Base-by-base conservation (phyloP, 2,797 vertebrate species). In the Nyctalus aviator region DNA sequence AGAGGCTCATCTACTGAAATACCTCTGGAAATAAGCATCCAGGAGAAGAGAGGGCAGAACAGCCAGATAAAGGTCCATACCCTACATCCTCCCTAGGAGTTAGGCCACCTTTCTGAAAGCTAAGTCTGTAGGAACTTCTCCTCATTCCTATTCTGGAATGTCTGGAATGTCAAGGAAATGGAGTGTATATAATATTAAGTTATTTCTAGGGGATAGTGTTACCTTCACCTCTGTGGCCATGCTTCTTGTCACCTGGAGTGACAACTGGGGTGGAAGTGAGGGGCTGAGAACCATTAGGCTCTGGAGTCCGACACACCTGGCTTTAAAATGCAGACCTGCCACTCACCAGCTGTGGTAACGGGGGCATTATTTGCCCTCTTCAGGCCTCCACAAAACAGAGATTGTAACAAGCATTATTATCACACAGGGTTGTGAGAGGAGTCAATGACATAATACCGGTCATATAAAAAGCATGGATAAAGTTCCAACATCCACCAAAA, bases 1-100 rank as follows among this genome's bases (percentile, higher is more conserved):
- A 90, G 44, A 87, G 23, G 50, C 62, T 88, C 53, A 82, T 30
- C 76, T 75, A 69, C 44, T 84, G 55, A 82, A 92, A 72, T 66
- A 37, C 13, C 66, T 87, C 88, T 83, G 59, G 30, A 94, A 92
- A 82, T 55, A 53, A 72, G 81, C 48, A 90, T 4, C 12, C 27
- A 55, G 44, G 32, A 69, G 15, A 69, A 73, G 20, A 75, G 27
- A 82, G 27, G 78, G 46, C 37, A 76, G 71, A 69, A 84, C 44
- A 88, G 48, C 7, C 66, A 85, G 21, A 32, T 23, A 27, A 64
- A 75, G 13, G 35, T 18, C 73, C 20, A 81, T 3, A 78, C 8
- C 66, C 37, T 77, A 18, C 18, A 41, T 41, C n/a, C 21, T 84
- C 15, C 79, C 15, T 5, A 23, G 27, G 73, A 59, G 15, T 15